phyloP scores from a whole-genome alignment of 1,140 invertebrate genomes.

The Rhopalosiphum maidis region DNA sequence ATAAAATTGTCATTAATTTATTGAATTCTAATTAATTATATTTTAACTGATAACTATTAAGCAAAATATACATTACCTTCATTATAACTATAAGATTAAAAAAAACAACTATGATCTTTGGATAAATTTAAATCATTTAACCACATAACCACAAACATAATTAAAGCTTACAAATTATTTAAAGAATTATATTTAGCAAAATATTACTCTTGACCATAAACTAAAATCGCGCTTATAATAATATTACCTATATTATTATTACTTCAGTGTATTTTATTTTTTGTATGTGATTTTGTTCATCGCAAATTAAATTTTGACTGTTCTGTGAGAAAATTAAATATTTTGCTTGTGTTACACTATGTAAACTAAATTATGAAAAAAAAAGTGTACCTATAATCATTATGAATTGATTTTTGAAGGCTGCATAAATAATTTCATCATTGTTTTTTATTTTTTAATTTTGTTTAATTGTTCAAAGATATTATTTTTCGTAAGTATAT shows the following conservation, averaged over 20 bases:
- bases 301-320: not conserved
- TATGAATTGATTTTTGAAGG: not conserved
- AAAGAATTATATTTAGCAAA: too few species aligned
- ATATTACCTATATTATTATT: not conserved
- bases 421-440: not conserved
- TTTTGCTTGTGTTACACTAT: not conserved
- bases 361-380: not conserved
- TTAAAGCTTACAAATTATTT: too few species aligned
- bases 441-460: constrained; percentile 5
- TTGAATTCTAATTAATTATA: not conserved
- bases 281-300: not conserved
- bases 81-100: too few species aligned
- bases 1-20: not conserved
- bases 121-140: too few species aligned
- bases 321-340: not conserved
- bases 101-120: too few species aligned
- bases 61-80: too few species aligned
- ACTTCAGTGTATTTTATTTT: not conserved
- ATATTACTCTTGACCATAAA: not conserved
- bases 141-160: too few species aligned
- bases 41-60: not conserved
- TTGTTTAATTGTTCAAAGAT: not conserved
- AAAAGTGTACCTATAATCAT: not conserved
- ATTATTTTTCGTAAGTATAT: constrained; percentile 8
- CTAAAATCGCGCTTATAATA: not conserved